These are phyloP conservation scores for Cerceris rybyensis DNA, from an alignment of 2,888 invertebrate genomes.

Conservation along the genomic window DNA sequence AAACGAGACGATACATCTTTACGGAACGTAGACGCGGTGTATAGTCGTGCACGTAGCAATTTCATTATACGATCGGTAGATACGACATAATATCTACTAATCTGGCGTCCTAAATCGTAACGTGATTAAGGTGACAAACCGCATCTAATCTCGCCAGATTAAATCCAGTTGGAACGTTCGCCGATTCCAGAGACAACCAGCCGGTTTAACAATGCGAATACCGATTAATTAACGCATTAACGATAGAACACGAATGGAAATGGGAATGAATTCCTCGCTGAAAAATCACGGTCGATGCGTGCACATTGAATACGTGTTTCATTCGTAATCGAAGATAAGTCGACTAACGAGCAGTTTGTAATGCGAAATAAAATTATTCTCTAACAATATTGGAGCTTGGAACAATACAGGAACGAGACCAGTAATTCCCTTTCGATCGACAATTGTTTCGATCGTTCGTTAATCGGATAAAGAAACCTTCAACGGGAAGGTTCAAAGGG, in stretches of 20 bases:
- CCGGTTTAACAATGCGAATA: background rate
- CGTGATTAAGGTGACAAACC: conserved; percentile 29
- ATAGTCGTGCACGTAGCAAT: conserved; percentile 13
- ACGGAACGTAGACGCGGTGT: background rate
- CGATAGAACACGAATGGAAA: background rate
- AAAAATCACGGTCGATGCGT: too few species aligned
- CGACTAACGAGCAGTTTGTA: too few species aligned
- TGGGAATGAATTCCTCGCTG: too few species aligned
- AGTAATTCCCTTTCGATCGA: too few species aligned
- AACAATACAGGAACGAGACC: too few species aligned
- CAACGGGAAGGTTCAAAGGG: background rate
- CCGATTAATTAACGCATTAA: background rate
- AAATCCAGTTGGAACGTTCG: conserved; percentile 26
- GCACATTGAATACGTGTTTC: too few species aligned
- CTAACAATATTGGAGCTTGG: too few species aligned
- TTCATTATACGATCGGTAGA: conserved; percentile 7
- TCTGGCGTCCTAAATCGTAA: conserved; percentile 33
- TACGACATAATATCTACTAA: conserved; percentile 10
- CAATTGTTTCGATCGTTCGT: too few species aligned
- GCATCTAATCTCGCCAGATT: conserved; percentile 24
- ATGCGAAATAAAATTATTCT: too few species aligned
- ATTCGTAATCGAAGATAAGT: too few species aligned
- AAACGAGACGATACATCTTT: background rate
- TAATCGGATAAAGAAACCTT: too few species aligned
- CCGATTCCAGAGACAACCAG: conserved; percentile 1